These are phyloP conservation scores for Gila robusta DNA, from an alignment of 2,797 vertebrate genomes.

Conservation along the genomic window DNA sequence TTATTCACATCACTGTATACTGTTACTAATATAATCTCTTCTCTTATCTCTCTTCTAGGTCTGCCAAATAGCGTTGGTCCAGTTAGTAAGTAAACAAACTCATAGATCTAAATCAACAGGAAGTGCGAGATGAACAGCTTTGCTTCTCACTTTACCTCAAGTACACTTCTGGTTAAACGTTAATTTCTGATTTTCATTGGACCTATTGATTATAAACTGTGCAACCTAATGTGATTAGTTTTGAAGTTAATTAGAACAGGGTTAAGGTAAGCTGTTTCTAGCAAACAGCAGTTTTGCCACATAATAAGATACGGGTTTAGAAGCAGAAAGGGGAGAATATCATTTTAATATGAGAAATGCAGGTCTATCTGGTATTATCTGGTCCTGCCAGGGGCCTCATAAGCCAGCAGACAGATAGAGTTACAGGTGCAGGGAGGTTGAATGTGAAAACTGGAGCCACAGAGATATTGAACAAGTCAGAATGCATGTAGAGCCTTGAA, in stretches of 20 bases:
- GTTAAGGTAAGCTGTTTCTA: slow-evolving; percentile 25
- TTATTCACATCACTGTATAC: too few species aligned
- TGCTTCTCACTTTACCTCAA: slow-evolving; percentile 74
- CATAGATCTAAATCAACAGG: slow-evolving; percentile 64
- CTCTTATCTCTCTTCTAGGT: slow-evolving; percentile 66
- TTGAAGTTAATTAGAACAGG: not conserved
- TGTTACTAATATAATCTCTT: not conserved
- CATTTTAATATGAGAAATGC: slow-evolving; percentile 82
- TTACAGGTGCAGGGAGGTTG: slow-evolving; percentile 77
- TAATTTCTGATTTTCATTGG: slow-evolving; percentile 83
- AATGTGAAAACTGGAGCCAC: slow-evolving; percentile 71
- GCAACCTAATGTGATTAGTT: not conserved
- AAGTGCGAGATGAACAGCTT: slow-evolving; percentile 81
- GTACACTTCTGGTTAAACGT: slow-evolving; percentile 82
- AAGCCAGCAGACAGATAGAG: slow-evolving; percentile 63
- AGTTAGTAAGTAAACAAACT: slow-evolving; percentile 92
- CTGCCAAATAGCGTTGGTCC: slow-evolving; percentile 96
- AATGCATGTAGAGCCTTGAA: slow-evolving; percentile 72
- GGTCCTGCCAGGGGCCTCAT: slow-evolving; percentile 75
- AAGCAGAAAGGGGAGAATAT: slow-evolving; percentile 80
- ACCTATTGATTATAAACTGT: not conserved
- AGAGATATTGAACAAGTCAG: slow-evolving; percentile 78
- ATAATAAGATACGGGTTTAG: slow-evolving; percentile 78
- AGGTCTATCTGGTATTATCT: slow-evolving; percentile 76
- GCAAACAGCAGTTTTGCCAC: slow-evolving; percentile 45